Evolutionary conservation across 2,888 invertebrate genomes (phyloP), one percentile per base, ranked within the genome.

Genomic region (Drosophila seclusa): DNA sequence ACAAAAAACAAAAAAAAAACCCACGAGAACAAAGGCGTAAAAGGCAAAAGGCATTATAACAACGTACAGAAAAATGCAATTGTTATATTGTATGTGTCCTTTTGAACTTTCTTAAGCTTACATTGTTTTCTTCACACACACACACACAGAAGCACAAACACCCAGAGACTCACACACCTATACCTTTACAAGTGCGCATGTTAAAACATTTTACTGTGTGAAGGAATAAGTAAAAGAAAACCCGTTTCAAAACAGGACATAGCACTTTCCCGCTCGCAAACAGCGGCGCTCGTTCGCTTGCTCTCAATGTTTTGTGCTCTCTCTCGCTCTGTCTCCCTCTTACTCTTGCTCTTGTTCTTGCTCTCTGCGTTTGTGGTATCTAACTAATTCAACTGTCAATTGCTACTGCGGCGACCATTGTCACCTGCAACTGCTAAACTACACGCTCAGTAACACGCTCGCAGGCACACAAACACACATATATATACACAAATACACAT

Each of bases 41-140:
- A 74, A 57, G 54, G 49, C 38, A 48, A 57, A 57, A 32, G 32
- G 40, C 50, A 79, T 64, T 54, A 68, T 55, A 63, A 69, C 59
- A 70, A 62, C 55, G 57, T 70, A 69, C 76, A 79, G 88, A 78
- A 77, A 85, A 89, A 88, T 90, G 86, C 89, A 90, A 85, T 85
- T 88, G 82, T 82, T 77, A 70, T 81, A 78, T 78, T 87, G 69
- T 62, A 55, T 61, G 59, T 74, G 76, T 80, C 62, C 74, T 70
- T 80, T 76, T 82, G 68, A 75, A 76, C 73, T 64, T 66, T 63
- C 34, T 62, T 72, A 61, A 60, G 58, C 66, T 72, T 68, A 78
- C 85, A 77, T 81, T 83, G 77, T 83, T 64, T 86, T 83, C 58
- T 45, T 50, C 48, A 58, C 55, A 53, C 52, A 61, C 32, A 66